These are phyloP conservation scores for Pogoniulus pusillus DNA, from an alignment of 2,797 vertebrate genomes.

Conservation along the genomic window DNA sequence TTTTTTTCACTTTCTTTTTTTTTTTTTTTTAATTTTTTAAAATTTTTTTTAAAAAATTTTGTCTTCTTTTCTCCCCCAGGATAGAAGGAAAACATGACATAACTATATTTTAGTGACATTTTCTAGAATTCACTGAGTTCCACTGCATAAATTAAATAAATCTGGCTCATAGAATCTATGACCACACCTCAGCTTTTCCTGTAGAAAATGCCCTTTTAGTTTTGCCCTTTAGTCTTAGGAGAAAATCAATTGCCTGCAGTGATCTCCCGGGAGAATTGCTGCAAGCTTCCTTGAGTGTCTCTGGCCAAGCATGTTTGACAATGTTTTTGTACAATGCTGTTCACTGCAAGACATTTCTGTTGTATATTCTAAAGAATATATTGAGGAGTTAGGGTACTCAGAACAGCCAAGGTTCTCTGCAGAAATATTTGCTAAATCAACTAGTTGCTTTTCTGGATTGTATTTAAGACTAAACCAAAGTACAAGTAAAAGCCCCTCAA, in stretches of 20 bases:
- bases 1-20: background rate
- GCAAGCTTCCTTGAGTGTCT: background rate
- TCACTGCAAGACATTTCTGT: background rate
- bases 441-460: background rate
- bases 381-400: background rate
- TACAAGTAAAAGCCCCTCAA: background rate
- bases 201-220: background rate
- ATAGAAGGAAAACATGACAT: background rate
- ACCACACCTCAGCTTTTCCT: background rate
- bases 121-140: background rate
- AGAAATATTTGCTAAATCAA: background rate
- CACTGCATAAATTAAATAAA: background rate
- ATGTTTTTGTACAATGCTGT: background rate
- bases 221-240: too few relatives aligned
- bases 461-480: rapidly evolving
- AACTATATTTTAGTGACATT: background rate
- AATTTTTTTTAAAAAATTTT: too few relatives aligned
- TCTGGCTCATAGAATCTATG: background rate
- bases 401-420: background rate
- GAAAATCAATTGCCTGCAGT: background rate
- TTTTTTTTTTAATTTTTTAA: too few relatives aligned
- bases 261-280: background rate
- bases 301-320: background rate
- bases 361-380: background rate
- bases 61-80: background rate